Evolutionary conservation across 2,888 invertebrate species (phyloP).

Genomic region (Drosophila helvetica): DNA sequence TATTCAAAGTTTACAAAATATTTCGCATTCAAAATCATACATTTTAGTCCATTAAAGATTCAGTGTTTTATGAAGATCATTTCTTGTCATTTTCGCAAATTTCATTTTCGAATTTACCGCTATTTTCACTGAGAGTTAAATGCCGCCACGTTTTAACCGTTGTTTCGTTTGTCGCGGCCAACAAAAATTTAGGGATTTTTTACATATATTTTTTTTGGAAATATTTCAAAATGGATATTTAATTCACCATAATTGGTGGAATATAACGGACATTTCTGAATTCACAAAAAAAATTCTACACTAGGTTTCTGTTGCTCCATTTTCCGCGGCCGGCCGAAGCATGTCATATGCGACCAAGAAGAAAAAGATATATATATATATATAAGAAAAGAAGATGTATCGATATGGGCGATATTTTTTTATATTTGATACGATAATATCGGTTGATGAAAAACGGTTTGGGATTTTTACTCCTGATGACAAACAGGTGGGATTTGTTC

Average conservation of each 20-base stretch:
- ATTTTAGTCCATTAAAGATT: neutral
- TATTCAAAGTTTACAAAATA: neutral
- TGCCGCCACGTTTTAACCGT: neutral
- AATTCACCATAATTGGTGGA: neutral
- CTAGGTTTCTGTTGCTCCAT: neutral
- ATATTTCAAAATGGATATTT: neutral
- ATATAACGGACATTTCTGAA: neutral
- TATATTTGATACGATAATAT: too few relatives aligned
- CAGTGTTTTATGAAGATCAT: neutral
- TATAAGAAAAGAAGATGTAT: too few relatives aligned
- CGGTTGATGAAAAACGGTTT: too few relatives aligned
- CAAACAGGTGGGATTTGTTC: too few relatives aligned
- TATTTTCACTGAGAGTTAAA: neutral
- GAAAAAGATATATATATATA: too few relatives aligned
- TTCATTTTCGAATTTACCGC: slow-evolving; percentile 5
- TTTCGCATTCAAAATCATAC: neutral
- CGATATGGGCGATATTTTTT: too few relatives aligned
- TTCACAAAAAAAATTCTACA: neutral
- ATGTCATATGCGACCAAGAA: too few relatives aligned
- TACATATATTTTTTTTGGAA: neutral
- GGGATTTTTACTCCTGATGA: too few relatives aligned
- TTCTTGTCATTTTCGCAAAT: neutral
- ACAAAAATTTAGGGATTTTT: neutral
- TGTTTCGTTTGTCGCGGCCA: neutral
- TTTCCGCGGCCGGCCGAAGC: neutral